Evolutionary conservation across 2,113 vertebrate genomes (phyloP).

Genomic region (Platichthys stellatus): DNA sequence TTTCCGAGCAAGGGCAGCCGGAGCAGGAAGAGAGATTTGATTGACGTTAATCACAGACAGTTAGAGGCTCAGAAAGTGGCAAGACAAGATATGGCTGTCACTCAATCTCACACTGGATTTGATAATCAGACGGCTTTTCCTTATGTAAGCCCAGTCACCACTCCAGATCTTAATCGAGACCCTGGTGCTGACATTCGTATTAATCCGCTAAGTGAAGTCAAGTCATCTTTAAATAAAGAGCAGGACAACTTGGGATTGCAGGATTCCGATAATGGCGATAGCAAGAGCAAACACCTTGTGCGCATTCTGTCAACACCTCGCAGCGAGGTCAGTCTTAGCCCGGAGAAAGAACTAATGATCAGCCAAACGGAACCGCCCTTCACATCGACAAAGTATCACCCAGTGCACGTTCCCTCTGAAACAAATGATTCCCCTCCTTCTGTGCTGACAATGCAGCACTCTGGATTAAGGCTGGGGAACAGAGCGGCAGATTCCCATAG

Average conservation of each 20-base stretch:
- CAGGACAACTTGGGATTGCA: slow-evolving; percentile 53
- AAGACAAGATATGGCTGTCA: slow-evolving; percentile 73
- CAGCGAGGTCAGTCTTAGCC: slow-evolving; percentile 67
- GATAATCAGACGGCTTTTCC: slow-evolving; percentile 78
- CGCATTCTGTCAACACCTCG: slow-evolving; percentile 68
- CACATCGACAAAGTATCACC: slow-evolving; percentile 68
- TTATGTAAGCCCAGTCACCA: slow-evolving; percentile 62
- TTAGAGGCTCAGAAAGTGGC: slow-evolving; percentile 67
- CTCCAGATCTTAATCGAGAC: slow-evolving; percentile 64
- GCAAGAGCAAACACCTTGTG: slow-evolving; percentile 70
- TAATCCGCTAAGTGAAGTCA: slow-evolving; percentile 57
- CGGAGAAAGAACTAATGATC: slow-evolving; percentile 55
- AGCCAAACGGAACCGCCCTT: slow-evolving; percentile 68
- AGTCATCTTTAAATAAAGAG: slow-evolving; percentile 52
- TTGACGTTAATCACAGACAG: slow-evolving; percentile 78
- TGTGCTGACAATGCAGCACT: slow-evolving; percentile 70
- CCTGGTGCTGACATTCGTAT: slow-evolving; percentile 39
- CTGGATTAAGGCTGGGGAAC: slow-evolving; percentile 58
- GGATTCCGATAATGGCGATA: slow-evolving; percentile 39
- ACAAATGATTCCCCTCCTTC: slow-evolving; percentile 63
- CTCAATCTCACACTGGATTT: slow-evolving; percentile 65
- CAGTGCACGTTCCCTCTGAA: slow-evolving; percentile 53
- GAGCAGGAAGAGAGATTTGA: slow-evolving; percentile 83
- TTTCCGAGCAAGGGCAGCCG: slow-evolving; percentile 77
- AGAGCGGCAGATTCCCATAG: slow-evolving; percentile 65